phyloP scores from a whole-genome alignment of 2,888 invertebrate species.

The Agrotis puta region DNA sequence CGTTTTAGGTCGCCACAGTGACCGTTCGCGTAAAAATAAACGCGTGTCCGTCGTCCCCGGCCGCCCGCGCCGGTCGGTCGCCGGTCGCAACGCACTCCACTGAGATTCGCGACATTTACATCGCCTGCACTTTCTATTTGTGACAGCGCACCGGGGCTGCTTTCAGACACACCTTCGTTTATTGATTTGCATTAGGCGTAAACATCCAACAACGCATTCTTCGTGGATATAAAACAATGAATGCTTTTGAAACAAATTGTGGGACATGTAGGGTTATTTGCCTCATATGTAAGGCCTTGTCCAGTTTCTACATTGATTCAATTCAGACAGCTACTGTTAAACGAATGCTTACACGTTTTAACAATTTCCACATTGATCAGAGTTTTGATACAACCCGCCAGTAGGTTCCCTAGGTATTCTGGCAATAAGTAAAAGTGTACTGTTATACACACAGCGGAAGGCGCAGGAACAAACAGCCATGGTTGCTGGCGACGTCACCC shows the following conservation, averaged over 20 bases:
- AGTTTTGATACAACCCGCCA: neutral
- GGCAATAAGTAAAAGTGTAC: constrained; percentile 34
- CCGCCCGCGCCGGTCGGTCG: constrained; percentile 38
- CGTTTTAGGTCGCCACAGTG: constrained; percentile 79
- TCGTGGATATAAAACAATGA: constrained; percentile 4
- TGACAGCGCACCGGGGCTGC: constrained; percentile 74
- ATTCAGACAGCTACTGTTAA: too few species aligned
- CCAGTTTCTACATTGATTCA: too few species aligned
- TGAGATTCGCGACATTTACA: constrained; percentile 84
- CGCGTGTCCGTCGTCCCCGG: constrained; percentile 68
- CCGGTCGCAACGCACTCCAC: constrained; percentile 54
- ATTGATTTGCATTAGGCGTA: constrained; percentile 30
- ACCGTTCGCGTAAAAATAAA: constrained; percentile 83
- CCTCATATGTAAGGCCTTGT: neutral
- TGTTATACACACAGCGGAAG: constrained; percentile 70
- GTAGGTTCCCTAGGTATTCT: constrained; percentile 1
- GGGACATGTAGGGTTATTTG: neutral
- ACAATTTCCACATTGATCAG: neutral
- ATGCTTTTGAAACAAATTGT: constrained; percentile 23
- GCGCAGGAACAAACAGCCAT: constrained; percentile 70
- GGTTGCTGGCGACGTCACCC: constrained; percentile 89
- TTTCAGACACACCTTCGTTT: constrained; percentile 51
- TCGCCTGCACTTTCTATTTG: constrained; percentile 87
- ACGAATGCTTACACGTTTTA: too few species aligned
- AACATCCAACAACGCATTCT: constrained; percentile 21